Conservation (phyloP, 2,797 vertebrate species). For the Lophius americanus region DNA sequence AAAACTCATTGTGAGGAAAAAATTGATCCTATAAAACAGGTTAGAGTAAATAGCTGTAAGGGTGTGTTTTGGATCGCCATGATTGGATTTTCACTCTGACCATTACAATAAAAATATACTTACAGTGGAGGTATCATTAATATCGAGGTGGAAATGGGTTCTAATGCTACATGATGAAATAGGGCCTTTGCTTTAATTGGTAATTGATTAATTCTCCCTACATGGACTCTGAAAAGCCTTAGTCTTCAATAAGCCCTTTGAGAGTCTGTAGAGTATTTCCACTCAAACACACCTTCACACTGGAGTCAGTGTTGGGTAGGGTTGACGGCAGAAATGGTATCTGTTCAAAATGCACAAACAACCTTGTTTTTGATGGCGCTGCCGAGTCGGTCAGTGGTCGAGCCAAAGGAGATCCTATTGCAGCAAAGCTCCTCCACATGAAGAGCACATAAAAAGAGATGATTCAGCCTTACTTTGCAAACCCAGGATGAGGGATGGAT, state of each 20-base stretch:
- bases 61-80: slow-evolving; percentile 49
- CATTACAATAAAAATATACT: slow-evolving; percentile 48
- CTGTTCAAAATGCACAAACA: slow-evolving; percentile 74
- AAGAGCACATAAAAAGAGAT: slow-evolving; percentile 70
- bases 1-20: slow-evolving; percentile 51
- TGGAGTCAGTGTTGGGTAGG: slow-evolving; percentile 34
- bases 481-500: slow-evolving; percentile 46
- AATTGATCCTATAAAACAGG: slow-evolving; percentile 57
- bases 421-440: slow-evolving; percentile 62
- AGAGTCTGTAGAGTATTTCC: slow-evolving; percentile 42
- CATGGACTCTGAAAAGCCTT: slow-evolving; percentile 63
- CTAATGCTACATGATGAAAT: slow-evolving; percentile 22
- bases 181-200: slow-evolving; percentile 27
- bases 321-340: slow-evolving; percentile 50
- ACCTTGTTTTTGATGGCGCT: slow-evolving; percentile 83
- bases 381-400: slow-evolving; percentile 59
- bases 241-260: slow-evolving; percentile 58
- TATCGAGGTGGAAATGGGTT: slow-evolving; percentile 45
- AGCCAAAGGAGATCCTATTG: slow-evolving; percentile 60
- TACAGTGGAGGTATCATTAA: slow-evolving; percentile 54
- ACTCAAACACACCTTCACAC: slow-evolving; percentile 50
- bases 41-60: slow-evolving; percentile 52
- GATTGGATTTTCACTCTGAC: slow-evolving; percentile 55
- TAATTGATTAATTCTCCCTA: slow-evolving; percentile 17
- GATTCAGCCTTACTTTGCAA: slow-evolving; percentile 64